Percentiles rank a stretch among this genome's conserved stretches.
phyloP scores from a whole-genome alignment of 2,113 vertebrate genomes.

The Rhegmatorhina hoffmannsi region DNA sequence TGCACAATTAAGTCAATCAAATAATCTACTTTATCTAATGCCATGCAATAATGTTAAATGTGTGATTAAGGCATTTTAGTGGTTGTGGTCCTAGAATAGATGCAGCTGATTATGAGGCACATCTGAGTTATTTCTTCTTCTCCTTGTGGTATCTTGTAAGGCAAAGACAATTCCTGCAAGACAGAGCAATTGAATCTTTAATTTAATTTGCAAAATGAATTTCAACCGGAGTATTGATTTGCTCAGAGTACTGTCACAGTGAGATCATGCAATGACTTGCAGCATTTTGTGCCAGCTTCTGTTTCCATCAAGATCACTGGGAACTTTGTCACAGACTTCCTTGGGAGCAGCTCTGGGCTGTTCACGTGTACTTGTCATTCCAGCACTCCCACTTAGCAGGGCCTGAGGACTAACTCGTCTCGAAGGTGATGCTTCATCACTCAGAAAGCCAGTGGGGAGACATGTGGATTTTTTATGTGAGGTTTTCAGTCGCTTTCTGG shows the following conservation, averaged over 20 bases:
- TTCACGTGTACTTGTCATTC: neutral
- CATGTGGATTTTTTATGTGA: neutral
- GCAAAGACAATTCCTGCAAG: conserved; percentile 11
- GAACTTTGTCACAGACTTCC: neutral
- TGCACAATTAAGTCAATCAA: neutral
- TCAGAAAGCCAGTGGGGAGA: neutral
- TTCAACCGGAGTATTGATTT: conserved; percentile 38
- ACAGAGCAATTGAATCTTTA: neutral
- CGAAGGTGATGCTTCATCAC: neutral
- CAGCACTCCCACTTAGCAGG: neutral
- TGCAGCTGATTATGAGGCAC: neutral
- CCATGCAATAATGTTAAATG: neutral
- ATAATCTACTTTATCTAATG: neutral
- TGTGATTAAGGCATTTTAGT: neutral
- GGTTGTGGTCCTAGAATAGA: neutral
- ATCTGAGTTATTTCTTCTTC: neutral
- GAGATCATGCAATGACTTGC: neutral
- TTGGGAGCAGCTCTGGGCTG: neutral
- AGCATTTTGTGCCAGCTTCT: conserved; percentile 34
- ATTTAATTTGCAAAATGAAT: conserved; percentile 44
- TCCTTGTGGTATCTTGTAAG: neutral
- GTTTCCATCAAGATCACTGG: conserved; percentile 8
- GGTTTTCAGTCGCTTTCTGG: neutral
- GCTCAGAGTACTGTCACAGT: neutral
- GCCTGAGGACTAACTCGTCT: neutral